Conservation (phyloP, 2,888 invertebrate species). For the Hylaea fasciaria region DNA sequence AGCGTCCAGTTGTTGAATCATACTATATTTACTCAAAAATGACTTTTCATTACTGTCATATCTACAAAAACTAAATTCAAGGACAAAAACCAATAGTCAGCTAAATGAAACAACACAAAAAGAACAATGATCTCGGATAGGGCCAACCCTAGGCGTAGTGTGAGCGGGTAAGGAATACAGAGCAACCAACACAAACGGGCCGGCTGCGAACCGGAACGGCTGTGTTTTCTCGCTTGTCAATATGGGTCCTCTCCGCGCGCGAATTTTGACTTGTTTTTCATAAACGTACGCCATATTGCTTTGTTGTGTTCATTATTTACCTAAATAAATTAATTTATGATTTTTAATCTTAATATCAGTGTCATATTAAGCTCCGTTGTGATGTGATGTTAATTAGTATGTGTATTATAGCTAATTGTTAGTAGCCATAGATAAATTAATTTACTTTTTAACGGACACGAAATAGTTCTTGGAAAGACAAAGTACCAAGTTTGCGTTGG, state of each 20-base stretch:
- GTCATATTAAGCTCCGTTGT: slow-evolving; percentile 12
- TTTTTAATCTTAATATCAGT: slow-evolving; percentile 23
- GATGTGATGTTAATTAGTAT: slow-evolving; percentile 18
- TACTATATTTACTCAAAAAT: no score
- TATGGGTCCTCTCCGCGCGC: slow-evolving; percentile 57
- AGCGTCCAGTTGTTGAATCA: no score
- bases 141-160: slow-evolving; percentile 72
- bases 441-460: slow-evolving; percentile 1
- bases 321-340: slow-evolving; percentile 51
- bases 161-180: slow-evolving; percentile 76
- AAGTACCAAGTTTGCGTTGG: slow-evolving; percentile 30
- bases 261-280: slow-evolving; percentile 74
- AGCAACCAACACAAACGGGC: slow-evolving; percentile 60
- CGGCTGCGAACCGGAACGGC: slow-evolving; percentile 69
- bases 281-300: slow-evolving; percentile 78
- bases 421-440: slow-evolving; percentile 6
- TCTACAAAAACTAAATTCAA: background rate
- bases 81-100: background rate
- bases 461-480: background rate
- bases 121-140: slow-evolving; percentile 37
- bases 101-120: slow-evolving; percentile 18
- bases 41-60: background rate
- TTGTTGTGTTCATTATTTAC: slow-evolving; percentile 60
- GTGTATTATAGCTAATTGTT: slow-evolving; percentile 7
- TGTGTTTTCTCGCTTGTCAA: slow-evolving; percentile 56